Evolutionary conservation across 2,888 invertebrate genomes (phyloP).

Genomic region (Hecatera dysodea): DNA sequence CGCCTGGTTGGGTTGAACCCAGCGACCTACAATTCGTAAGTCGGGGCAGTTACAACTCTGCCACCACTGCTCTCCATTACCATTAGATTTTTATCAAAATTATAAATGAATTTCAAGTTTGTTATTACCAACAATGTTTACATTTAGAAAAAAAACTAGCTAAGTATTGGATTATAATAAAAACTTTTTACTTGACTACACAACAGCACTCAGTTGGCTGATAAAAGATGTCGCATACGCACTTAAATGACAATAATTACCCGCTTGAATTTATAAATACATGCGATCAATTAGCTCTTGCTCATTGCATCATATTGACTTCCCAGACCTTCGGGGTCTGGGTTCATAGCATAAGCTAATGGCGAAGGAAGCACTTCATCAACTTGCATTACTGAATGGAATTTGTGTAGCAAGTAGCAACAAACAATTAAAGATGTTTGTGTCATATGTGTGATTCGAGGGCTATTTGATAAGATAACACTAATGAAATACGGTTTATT

Average conservation of each 20-base stretch:
- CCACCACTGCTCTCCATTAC: too few species aligned
- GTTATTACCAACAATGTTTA: too few species aligned
- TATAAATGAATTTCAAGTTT: too few species aligned
- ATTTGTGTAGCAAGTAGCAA: neutral
- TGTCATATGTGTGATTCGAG: neutral
- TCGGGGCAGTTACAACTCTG: too few species aligned
- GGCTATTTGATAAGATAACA: neutral
- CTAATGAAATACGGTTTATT: neutral
- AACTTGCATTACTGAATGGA: constrained; percentile 6
- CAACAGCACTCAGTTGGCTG: neutral
- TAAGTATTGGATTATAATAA: too few species aligned
- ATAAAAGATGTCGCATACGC: constrained; percentile 13
- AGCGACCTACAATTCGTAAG: too few species aligned
- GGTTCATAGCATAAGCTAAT: constrained; percentile 39
- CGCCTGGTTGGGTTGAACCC: too few species aligned
- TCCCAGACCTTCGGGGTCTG: constrained; percentile 20
- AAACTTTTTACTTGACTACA: too few species aligned
- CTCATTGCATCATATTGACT: constrained; percentile 48
- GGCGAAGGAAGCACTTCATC: constrained; percentile 27
- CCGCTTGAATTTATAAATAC: constrained; percentile 45
- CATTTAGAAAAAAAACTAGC: too few species aligned
- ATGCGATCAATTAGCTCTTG: constrained; percentile 42
- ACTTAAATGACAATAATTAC: constrained; percentile 36
- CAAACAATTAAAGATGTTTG: neutral
- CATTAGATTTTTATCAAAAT: too few species aligned